Percentiles rank a stretch among this genome's conserved stretches.
These are phyloP conservation scores for Rhagonycha fulva DNA, from an alignment of 2,888 invertebrate genomes.

Conservation along the genomic window DNA sequence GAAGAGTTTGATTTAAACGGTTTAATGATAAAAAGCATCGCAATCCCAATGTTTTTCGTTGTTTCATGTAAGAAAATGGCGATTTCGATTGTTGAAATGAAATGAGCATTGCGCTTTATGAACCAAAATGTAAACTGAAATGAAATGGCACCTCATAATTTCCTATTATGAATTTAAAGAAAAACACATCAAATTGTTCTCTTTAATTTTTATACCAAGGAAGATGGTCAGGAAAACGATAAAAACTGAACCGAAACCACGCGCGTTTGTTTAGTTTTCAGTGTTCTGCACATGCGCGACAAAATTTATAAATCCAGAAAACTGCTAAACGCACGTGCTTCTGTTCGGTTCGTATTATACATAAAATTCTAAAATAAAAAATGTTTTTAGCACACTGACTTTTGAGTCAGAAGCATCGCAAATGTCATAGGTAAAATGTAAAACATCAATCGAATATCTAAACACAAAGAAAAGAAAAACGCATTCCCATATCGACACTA, in stretches of 20 bases:
- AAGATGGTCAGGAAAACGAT: not conserved
- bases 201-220: not conserved
- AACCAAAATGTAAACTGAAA: not conserved
- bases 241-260: not conserved
- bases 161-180: not conserved
- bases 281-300: not conserved
- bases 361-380: not conserved
- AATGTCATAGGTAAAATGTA: not conserved
- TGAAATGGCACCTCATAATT: not conserved
- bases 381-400: not conserved
- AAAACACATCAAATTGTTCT: not conserved
- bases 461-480: not conserved
- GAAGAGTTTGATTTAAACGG: not conserved
- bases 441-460: not conserved
- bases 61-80: conserved; percentile 2
- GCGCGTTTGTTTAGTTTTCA: not conserved
- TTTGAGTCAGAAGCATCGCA: not conserved
- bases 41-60: conserved; percentile 4
- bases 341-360: not conserved
- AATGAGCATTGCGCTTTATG: not conserved
- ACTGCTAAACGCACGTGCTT: not conserved
- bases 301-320: not conserved
- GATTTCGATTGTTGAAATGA: not conserved
- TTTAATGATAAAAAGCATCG: conserved; percentile 6
- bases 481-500: not conserved